Conservation (phyloP, 92 coral and sea anemone species). For the Metridium senile region DNA sequence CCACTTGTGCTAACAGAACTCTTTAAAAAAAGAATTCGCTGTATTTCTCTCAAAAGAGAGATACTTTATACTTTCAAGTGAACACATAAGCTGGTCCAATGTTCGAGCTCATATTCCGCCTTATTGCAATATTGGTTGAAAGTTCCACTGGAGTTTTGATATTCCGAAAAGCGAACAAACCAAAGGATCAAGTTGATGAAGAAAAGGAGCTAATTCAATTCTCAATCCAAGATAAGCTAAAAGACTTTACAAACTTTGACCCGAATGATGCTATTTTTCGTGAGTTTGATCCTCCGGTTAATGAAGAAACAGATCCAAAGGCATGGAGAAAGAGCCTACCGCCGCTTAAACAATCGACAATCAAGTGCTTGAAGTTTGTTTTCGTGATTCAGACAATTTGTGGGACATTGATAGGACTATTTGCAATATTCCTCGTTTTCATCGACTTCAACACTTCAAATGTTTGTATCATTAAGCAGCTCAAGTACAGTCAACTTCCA, state of each 20-base stretch:
- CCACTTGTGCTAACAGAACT: too few species aligned
- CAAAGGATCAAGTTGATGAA: slow-evolving; percentile 6
- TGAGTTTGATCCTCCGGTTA: slow-evolving; percentile 55
- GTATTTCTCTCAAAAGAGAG: too few species aligned
- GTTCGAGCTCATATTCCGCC: too few species aligned
- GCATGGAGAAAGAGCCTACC: slow-evolving; percentile 59
- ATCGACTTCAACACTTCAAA: slow-evolving; percentile 74
- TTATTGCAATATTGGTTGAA: slow-evolving; percentile 23
- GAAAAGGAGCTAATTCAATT: slow-evolving; percentile 4
- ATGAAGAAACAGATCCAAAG: slow-evolving; percentile 40
- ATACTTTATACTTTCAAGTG: too few species aligned
- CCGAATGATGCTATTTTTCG: slow-evolving; percentile 54
- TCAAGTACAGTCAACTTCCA: slow-evolving; percentile 52
- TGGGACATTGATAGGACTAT: slow-evolving; percentile 37
- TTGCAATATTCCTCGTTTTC: slow-evolving; percentile 46
- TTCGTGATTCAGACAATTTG: slow-evolving; percentile 39
- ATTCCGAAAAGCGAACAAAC: neutral
- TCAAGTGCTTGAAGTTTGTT: slow-evolving; percentile 32
- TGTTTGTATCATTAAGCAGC: slow-evolving; percentile 48
- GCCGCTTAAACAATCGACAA: slow-evolving; percentile 1
- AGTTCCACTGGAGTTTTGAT: slow-evolving; percentile 51
- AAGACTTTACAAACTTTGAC: slow-evolving; percentile 44
- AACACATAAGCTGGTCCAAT: too few species aligned
- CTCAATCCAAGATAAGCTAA: slow-evolving; percentile 5
- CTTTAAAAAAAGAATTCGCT: too few species aligned